These are phyloP conservation scores for Leucophenga varia DNA, from an alignment of 1,140 invertebrate genomes.

Conservation along the genomic window DNA sequence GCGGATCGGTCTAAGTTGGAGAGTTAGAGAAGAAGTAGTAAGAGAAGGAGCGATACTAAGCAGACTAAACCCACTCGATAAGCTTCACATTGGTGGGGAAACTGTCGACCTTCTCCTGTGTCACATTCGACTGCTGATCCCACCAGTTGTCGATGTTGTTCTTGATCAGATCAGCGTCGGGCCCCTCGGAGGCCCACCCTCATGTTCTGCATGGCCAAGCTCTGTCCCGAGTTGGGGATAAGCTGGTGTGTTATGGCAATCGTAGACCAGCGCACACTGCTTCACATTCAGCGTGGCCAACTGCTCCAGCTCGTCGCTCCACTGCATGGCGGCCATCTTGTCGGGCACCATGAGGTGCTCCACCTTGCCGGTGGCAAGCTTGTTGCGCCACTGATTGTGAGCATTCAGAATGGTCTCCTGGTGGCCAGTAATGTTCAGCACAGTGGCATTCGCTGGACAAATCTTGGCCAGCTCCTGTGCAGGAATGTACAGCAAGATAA, in stretches of 20 bases:
- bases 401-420: slow-evolving; percentile 21
- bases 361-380: slow-evolving; percentile 25
- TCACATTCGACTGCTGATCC: slow-evolving; percentile 24
- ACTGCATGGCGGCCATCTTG: slow-evolving; percentile 34
- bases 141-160: slow-evolving; percentile 27
- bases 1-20: slow-evolving; percentile 17
- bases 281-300: slow-evolving; percentile 30
- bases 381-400: slow-evolving; percentile 29
- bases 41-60: no score
- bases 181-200: slow-evolving; percentile 2
- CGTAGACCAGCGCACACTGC: slow-evolving; percentile 22
- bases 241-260: slow-evolving; percentile 32
- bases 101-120: slow-evolving; percentile 5
- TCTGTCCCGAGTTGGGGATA: slow-evolving; percentile 32
- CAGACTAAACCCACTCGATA: slow-evolving; percentile 32
- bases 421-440: slow-evolving; percentile 20
- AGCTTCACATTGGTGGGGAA: slow-evolving; percentile 28
- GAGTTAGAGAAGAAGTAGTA: neutral
- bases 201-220: slow-evolving; percentile 18
- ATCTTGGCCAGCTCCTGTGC: slow-evolving; percentile 13
- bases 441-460: slow-evolving; percentile 12
- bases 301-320: slow-evolving; percentile 24
- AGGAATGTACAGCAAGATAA: neutral
- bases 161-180: slow-evolving; percentile 19
- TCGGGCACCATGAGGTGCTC: slow-evolving; percentile 17